Evolutionary conservation across 2,888 invertebrate species (phyloP).

Genomic region (Scaptomyza caliginosa): DNA sequence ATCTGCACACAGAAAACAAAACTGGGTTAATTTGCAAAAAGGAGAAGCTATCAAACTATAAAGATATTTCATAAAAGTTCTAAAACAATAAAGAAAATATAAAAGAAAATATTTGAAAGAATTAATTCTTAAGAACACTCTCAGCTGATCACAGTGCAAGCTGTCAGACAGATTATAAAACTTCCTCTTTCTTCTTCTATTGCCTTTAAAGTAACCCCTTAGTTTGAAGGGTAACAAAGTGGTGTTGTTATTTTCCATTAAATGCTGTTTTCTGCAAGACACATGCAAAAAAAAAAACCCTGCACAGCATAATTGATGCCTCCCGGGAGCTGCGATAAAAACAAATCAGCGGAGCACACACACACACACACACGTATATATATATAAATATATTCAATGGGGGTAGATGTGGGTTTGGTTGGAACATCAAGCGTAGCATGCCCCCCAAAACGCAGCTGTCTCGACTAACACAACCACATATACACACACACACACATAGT

Average conservation of each 20-base stretch:
- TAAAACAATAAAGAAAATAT: no score
- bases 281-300: constrained; percentile 11
- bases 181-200: not conserved
- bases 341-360: constrained; percentile 70
- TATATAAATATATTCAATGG: constrained; percentile 6
- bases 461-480: constrained; percentile 31
- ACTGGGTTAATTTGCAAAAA: constrained; percentile 37
- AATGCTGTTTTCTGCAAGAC: constrained; percentile 39
- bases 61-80: not conserved
- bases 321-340: constrained; percentile 78
- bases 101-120: no score
- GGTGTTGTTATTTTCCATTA: constrained; percentile 59
- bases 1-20: constrained; percentile 12
- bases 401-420: constrained; percentile 3
- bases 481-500: constrained; percentile 6
- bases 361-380: constrained; percentile 25
- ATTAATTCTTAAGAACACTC: no score
- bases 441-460: constrained; percentile 51
- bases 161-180: not conserved
- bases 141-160: no score
- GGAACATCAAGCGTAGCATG: constrained; percentile 37
- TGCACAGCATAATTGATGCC: constrained; percentile 73
- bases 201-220: constrained; percentile 17
- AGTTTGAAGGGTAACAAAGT: constrained; percentile 29
- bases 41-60: not conserved